A percentile compares a stretch with the other conserved stretches of the same genome.
These are phyloP conservation scores for Manduca sexta DNA, from an alignment of 1,140 invertebrate species.

Conservation along the genomic window DNA sequence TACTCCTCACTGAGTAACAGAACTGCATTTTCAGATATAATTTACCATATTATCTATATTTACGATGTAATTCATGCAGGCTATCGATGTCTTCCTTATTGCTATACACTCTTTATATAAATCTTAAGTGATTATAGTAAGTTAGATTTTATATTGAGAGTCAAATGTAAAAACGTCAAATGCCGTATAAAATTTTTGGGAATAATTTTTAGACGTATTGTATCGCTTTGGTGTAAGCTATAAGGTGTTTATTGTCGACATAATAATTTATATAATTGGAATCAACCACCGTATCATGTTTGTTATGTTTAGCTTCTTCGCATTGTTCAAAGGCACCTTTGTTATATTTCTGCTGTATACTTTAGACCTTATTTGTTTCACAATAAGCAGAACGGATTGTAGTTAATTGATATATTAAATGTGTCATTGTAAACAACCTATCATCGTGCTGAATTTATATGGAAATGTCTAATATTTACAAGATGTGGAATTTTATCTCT, in stretches of 20 bases:
- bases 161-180: background rate
- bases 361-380: background rate
- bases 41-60: constrained; percentile 47
- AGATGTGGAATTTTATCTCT: constrained; percentile 71
- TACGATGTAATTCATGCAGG: constrained; percentile 62
- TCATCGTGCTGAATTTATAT: constrained; percentile 49
- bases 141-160: constrained; percentile 49
- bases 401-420: constrained; percentile 31
- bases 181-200: background rate
- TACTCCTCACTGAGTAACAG: background rate
- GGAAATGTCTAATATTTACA: constrained; percentile 67
- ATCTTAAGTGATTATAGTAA: constrained; percentile 51
- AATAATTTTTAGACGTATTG: background rate
- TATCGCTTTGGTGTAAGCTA: background rate
- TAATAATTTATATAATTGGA: too few species aligned
- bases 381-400: constrained; percentile 17
- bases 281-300: background rate
- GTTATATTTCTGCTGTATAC: background rate
- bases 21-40: background rate
- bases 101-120: constrained; percentile 68
- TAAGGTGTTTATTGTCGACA: too few species aligned
- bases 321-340: background rate
- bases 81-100: constrained; percentile 71
- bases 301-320: background rate
- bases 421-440: constrained; percentile 37